Evolutionary conservation across 2,888 invertebrate species (phyloP), one percentile per base, ranked within the genome.

Genomic region (Anoncus sp.): DNA sequence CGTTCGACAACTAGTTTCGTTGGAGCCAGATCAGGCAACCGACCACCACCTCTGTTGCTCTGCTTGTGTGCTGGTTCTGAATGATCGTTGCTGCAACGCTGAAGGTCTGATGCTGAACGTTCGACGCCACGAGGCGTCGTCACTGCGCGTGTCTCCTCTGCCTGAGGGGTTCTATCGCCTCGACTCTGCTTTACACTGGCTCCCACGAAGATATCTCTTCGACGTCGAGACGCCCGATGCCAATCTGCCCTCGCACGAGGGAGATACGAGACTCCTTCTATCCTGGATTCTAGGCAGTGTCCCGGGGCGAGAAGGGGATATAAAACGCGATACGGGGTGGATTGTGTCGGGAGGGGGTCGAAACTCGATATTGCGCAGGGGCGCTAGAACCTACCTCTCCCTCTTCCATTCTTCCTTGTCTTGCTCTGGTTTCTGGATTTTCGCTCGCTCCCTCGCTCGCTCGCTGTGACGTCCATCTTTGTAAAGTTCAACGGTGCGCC

Each of bases 1-100:
- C 22, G 75, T 66, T 5, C 43, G 77, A 40, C 35, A 72, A 70
- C 74, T 70, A 70, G 74, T 38, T 60, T 59, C 27, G 72, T 63
- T 79, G 76, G 43, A 67, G 66, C 60, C 27, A 59, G 77, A 76
- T 55, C 59, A 77, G 73, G 75, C 53, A 49, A 75, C 62, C 71
- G 67, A 75, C 80, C 80, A 82, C 80, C 80, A 77, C 79, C 80
- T 63, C 79, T 60, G 73, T 45, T 45, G 74, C 70, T 62, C 70
- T 62, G 59, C 62, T 78, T 77, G 60, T 77, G 60, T 57, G 90
- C 92, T 92, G 82, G 90, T 91, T 75, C 55, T 69, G 60, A 91
- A 90, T 92, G 81, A 91, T 91, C 90, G 91, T 90, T 92, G 93
- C n/a, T n/a, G n/a, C n/a, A n/a, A n/a, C 93, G 93, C 93, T 93